A percentile compares a stretch with the other conserved stretches of the same genome.
Conservation (phyloP, 35 echinoderm and acorn worm genomes). For the Apostichopus californicus region DNA sequence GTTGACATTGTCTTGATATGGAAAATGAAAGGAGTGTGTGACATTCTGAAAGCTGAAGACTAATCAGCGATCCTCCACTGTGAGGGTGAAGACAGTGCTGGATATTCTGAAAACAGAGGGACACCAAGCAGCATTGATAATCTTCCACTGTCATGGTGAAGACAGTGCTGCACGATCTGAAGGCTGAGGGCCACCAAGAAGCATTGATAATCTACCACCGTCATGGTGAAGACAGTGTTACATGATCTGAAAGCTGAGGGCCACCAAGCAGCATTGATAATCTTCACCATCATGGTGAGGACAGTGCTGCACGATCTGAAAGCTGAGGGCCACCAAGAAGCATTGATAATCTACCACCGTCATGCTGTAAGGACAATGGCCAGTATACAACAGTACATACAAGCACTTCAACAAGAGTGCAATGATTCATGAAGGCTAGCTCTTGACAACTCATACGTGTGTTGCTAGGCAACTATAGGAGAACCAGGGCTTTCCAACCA, state of each 20-base stretch:
- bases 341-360: slow-evolving; percentile 37
- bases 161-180: neutral
- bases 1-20: no score
- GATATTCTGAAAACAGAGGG: neutral
- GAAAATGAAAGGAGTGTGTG: no score
- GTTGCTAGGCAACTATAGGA: no score
- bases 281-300: slow-evolving; percentile 19
- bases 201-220: neutral
- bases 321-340: neutral
- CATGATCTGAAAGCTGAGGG: neutral
- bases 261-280: neutral
- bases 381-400: slow-evolving; percentile 3
- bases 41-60: no score
- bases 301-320: neutral
- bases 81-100: neutral
- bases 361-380: slow-evolving; percentile 49
- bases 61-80: no score
- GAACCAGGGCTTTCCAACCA: no score
- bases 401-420: neutral
- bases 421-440: no score
- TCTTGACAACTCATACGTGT: no score
- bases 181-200: slow-evolving; percentile 25
- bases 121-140: slow-evolving; percentile 28
- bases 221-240: slow-evolving; percentile 1
- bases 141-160: slow-evolving; percentile 53